These are phyloP conservation scores for Vulpes ferrilata DNA, from an alignment of 2,113 vertebrate genomes.

Conservation along the genomic window DNA sequence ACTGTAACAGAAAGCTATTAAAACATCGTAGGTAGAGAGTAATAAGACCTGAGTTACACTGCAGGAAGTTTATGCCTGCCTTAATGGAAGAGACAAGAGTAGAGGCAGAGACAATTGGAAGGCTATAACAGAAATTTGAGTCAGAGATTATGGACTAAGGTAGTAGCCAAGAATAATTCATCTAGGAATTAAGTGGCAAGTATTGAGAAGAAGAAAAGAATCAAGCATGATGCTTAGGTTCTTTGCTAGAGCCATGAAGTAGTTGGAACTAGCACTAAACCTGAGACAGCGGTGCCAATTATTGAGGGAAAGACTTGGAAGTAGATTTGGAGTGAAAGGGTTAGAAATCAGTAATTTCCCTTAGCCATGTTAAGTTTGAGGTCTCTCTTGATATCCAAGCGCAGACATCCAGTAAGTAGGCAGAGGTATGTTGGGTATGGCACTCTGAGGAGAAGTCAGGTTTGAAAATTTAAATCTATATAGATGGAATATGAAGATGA, in stretches of 20 bases:
- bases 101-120: not conserved
- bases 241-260: not conserved
- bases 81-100: not conserved
- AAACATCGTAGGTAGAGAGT: not conserved
- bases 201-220: not conserved
- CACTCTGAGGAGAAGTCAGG: not conserved
- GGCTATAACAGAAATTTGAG: not conserved
- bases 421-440: too few relatives aligned
- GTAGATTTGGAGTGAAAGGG: not conserved
- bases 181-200: not conserved
- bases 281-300: not conserved
- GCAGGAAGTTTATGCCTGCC: not conserved
- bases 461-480: not conserved
- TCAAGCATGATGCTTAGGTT: not conserved
- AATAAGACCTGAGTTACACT: not conserved
- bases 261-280: not conserved
- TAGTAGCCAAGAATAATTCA: not conserved
- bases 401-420: not conserved
- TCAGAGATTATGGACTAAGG: not conserved
- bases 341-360: not conserved
- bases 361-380: not conserved
- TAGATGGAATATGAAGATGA: not conserved
- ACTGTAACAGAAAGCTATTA: not conserved
- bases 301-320: not conserved
- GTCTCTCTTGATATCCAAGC: not conserved